Base-by-base conservation (phyloP, 1,140 invertebrate genomes). In the Drosophila littoralis region DNA sequence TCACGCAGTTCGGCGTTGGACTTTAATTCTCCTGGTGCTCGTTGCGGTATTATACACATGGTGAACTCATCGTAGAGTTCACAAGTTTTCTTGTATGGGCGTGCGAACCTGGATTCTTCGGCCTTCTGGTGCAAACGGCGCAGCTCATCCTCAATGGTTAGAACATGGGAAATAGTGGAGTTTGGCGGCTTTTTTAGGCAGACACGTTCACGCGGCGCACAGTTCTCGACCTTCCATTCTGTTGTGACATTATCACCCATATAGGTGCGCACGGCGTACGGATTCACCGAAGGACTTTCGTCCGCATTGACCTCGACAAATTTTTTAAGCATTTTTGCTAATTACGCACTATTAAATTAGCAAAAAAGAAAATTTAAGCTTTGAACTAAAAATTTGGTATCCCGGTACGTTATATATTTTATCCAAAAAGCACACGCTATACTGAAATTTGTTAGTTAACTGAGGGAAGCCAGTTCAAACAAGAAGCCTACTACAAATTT, bases 71-170 rank as follows among this genome's bases (percentile, higher is more conserved):
- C 90, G 43, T 78, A 82, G 2, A 77, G 55, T 40, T 69, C 67
- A 33, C 90, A 91, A 2, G 40, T 51, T 36, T 80, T 85, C 28
- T 91, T 85, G 17, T 35, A 68, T 0, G 79, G 77, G 0, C 74
- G 59, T 2, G 58, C 42, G 7, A 91, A 91, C 7, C 90, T 77
- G 0, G 90, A 91, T 40, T 89, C 78, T 15, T 89, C 78, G 0
- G 91, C 59, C 59, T 83, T 90, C 10, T 86, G 70, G 43, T 91
- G 77, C 0, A 91, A 55, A 1, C 84, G 75, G 0, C 90, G 83
- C 13, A 91, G 48, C 54, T 91, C 90, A 73, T 91, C 90, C 51
- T 91, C 86, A 42, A 91, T 89, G 40, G 90, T 91, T 7, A 91
- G 36, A 0, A 91, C 83, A 35, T 91, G 88, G 0, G 81, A 71